These are phyloP conservation scores for Brienomyrus longianalis DNA, from an alignment of 2,113 vertebrate species.

Conservation along the genomic window DNA sequence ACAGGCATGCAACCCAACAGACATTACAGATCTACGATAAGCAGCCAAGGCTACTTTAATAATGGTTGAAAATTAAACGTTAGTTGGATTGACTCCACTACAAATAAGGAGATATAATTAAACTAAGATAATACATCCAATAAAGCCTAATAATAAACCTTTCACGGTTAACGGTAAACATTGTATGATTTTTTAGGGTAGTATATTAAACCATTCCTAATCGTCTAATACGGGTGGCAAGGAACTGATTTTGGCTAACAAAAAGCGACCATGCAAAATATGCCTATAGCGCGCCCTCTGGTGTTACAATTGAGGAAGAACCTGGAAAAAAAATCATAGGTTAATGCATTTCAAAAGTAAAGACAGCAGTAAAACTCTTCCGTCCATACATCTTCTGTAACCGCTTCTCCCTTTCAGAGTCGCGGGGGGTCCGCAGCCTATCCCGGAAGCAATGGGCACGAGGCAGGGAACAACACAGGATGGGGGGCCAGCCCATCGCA, in stretches of 20 bases:
- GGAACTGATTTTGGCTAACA: not conserved
- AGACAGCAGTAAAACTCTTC: not conserved
- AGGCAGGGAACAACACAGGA: not conserved
- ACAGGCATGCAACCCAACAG: not conserved
- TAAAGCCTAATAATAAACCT: not conserved
- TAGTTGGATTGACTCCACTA: not conserved
- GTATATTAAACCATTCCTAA: not conserved
- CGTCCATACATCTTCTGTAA: not conserved
- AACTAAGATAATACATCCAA: not conserved
- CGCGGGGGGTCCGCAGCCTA: too few relatives aligned
- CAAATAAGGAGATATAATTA: not conserved
- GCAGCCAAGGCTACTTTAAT: not conserved
- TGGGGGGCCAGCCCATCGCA: not conserved
- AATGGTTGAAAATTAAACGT: not conserved
- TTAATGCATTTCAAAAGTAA: not conserved
- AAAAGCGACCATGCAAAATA: not conserved
- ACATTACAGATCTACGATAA: not conserved
- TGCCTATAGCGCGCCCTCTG: not conserved
- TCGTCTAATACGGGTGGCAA: not conserved
- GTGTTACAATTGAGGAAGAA: not conserved
- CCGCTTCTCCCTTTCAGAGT: too few relatives aligned
- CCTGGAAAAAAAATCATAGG: not conserved
- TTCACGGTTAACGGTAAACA: not conserved
- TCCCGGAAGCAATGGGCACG: too few relatives aligned
- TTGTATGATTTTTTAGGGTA: not conserved